Conservation (phyloP, 2,888 invertebrate species). For the Hololepta plana region DNA sequence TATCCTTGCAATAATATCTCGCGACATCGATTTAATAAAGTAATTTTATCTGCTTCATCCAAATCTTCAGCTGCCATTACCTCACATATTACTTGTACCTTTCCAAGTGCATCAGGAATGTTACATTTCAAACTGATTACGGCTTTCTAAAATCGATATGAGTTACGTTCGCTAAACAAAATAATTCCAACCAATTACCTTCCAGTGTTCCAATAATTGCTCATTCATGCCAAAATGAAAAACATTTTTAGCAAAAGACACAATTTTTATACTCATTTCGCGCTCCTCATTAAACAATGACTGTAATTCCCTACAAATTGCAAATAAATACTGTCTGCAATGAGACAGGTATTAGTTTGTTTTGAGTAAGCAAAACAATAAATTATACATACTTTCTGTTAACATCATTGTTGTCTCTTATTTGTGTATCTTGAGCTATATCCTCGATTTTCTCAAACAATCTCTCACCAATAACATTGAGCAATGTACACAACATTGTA, state of each 20-base stretch:
- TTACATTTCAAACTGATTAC: constrained; percentile 37
- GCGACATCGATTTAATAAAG: constrained; percentile 43
- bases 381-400: constrained; percentile 16
- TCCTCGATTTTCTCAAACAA: constrained; percentile 29
- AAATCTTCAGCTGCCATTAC: constrained; percentile 32
- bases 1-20: constrained; percentile 75
- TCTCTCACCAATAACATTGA: constrained; percentile 29
- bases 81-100: constrained; percentile 34
- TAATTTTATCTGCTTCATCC: constrained; percentile 37
- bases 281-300: constrained; percentile 58
- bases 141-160: constrained; percentile 16
- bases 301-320: constrained; percentile 63
- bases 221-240: constrained; percentile 8
- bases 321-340: constrained; percentile 36
- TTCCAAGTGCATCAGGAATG: constrained; percentile 35
- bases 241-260: constrained; percentile 66
- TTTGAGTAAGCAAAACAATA: constrained; percentile 1
- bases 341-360: constrained; percentile 11
- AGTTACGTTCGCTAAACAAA: no score
- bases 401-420: constrained; percentile 19
- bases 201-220: neutral
- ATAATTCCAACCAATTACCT: constrained; percentile 3
- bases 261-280: constrained; percentile 61
- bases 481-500: constrained; percentile 29
- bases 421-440: constrained; percentile 16